phyloP scores from a whole-genome alignment of 2,113 vertebrate species.

The Plestiodon gilberti region DNA sequence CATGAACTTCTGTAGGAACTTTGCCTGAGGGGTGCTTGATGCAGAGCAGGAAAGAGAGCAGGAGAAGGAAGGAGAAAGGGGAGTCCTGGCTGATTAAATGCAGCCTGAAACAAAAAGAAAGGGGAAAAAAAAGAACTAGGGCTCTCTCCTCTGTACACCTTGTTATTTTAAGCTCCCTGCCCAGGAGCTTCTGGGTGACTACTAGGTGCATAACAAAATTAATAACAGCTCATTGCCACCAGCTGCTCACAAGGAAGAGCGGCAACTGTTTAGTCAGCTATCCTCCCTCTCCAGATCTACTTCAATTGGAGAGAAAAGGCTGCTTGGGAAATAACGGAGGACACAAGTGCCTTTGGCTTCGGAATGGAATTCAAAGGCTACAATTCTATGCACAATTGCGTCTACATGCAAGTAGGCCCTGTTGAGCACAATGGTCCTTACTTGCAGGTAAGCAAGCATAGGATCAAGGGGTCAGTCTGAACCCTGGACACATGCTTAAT shows the following conservation, averaged over 20 bases:
- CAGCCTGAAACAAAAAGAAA: not conserved
- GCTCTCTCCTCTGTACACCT: constrained; percentile 44
- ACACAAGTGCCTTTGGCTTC: constrained; percentile 45
- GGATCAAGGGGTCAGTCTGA: not conserved
- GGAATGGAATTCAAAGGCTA: constrained; percentile 31
- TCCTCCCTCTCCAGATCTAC: constrained; percentile 45
- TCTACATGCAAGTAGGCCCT: not conserved
- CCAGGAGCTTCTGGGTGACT: constrained; percentile 43
- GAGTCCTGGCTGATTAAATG: not conserved
- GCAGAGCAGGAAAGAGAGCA: not conserved
- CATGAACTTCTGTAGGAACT: not conserved
- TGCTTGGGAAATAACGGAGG: constrained; percentile 56
- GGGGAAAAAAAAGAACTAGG: not conserved
- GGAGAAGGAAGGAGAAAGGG: not conserved
- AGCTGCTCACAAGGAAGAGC: constrained; percentile 66
- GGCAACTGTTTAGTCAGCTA: constrained; percentile 64
- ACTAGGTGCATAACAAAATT: constrained; percentile 69
- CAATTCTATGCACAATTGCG: not conserved
- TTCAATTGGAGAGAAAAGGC: constrained; percentile 13
- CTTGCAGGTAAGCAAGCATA: not conserved
- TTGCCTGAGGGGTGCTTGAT: not conserved
- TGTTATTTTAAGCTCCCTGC: constrained; percentile 43
- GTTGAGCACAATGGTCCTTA: not conserved
- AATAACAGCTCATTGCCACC: constrained; percentile 69
- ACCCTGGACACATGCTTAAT: not conserved